Evolutionary conservation across 1,140 invertebrate genomes (phyloP).

Genomic region (Calephelis nemesis): DNA sequence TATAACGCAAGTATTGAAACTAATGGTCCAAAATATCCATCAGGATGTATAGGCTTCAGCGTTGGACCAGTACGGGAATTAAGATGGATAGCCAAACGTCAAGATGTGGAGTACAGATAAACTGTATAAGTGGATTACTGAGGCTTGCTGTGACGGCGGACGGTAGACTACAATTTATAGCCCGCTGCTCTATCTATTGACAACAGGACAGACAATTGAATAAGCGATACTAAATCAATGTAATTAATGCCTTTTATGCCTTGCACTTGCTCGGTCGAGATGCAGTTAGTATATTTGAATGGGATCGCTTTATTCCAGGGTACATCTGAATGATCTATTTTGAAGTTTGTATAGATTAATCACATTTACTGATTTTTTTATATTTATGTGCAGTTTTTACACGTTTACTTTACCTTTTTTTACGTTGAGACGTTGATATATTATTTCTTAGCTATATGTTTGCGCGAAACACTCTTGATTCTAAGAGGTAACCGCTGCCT

Average conservation of each 20-base stretch:
- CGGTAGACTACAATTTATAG: conserved; percentile 15
- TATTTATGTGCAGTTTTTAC: too few species aligned
- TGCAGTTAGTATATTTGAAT: background rate
- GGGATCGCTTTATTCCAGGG: background rate
- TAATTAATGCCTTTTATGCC: conserved; percentile 11
- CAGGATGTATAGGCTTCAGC: conserved; percentile 6
- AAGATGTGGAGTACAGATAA: conserved; percentile 15
- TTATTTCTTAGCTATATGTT: too few species aligned
- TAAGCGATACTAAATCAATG: conserved; percentile 16
- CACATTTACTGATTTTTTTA: too few species aligned
- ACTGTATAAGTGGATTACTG: conserved; percentile 18
- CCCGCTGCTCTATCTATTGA: conserved; percentile 9
- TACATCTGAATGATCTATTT: background rate
- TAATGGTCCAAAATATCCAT: background rate
- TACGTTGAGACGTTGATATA: too few species aligned
- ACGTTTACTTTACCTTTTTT: too few species aligned
- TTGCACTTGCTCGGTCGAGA: background rate
- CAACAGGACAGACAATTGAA: conserved; percentile 19
- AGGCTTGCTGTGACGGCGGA: conserved; percentile 16
- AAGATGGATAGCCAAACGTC: conserved; percentile 11
- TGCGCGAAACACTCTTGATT: too few species aligned
- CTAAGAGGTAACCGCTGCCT: too few species aligned
- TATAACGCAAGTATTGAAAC: too few species aligned
- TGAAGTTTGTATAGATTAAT: background rate
- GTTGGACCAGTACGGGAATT: conserved; percentile 1